Evolutionary conservation across 2,797 vertebrate species (phyloP).

Genomic region (Galago senegalensis): DNA sequence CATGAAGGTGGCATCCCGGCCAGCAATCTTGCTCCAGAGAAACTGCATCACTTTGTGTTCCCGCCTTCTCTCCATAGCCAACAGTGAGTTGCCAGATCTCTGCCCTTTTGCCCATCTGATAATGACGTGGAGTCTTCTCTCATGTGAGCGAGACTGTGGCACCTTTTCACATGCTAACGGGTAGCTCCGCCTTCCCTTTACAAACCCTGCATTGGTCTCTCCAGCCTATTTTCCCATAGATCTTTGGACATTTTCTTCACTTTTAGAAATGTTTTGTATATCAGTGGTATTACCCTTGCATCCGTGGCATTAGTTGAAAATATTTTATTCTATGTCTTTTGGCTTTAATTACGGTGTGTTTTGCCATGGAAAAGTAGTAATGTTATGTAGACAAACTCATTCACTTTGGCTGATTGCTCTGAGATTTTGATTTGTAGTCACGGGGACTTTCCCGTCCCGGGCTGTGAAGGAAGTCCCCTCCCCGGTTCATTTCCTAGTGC

Average conservation of each 20-base stretch:
- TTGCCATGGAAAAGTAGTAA: rapidly evolving
- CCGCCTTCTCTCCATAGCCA: not conserved
- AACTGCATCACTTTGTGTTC: no score
- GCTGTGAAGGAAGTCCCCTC: no score
- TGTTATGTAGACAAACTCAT: rapidly evolving
- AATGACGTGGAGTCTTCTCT: no score
- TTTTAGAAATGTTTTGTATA: rapidly evolving
- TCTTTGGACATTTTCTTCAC: not conserved
- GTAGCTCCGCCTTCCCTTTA: rapidly evolving
- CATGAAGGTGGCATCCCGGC: rapidly evolving
- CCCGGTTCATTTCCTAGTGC: rapidly evolving
- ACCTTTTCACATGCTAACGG: not conserved
- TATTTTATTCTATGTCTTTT: not conserved
- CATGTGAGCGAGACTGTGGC: rapidly evolving
- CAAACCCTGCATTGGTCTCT: not conserved
- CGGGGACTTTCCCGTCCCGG: not conserved
- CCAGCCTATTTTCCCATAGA: not conserved
- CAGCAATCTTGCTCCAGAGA: not conserved
- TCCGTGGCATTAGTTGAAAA: rapidly evolving
- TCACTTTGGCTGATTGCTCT: not conserved
- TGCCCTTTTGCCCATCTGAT: rapidly evolving
- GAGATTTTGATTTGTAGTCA: not conserved
- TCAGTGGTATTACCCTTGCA: rapidly evolving
- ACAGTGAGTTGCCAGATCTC: rapidly evolving
- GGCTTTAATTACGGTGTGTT: not conserved